phyloP scores from a whole-genome alignment of 2,888 invertebrate species.

The Criorhina ranunculi region DNA sequence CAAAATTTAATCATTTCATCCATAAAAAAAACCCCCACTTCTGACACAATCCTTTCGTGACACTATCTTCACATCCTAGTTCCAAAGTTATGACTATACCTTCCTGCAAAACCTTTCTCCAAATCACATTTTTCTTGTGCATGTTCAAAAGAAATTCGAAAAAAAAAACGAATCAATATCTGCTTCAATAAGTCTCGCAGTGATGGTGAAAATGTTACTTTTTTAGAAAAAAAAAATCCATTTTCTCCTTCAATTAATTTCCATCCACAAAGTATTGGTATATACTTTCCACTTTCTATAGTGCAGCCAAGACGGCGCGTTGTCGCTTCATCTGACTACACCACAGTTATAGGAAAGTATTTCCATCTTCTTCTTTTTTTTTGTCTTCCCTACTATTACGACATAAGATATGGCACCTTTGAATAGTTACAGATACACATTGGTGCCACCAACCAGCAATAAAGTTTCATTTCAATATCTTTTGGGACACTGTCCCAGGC shows the following conservation, averaged over 20 bases:
- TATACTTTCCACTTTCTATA: conserved; percentile 75
- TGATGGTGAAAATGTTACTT: conserved; percentile 57
- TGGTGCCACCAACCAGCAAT: conserved; percentile 11
- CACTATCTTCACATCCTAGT: no score
- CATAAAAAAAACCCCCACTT: no score
- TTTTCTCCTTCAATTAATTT: conserved; percentile 73
- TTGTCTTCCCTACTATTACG: conserved; percentile 42
- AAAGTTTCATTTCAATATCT: no score
- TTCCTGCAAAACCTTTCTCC: neutral
- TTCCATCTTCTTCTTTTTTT: conserved; percentile 27
- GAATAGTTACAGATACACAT: conserved; percentile 43
- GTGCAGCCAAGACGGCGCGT: conserved; percentile 17
- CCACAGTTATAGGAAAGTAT: conserved; percentile 54
- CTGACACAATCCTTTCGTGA: no score
- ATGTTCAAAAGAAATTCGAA: neutral
- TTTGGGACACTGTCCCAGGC: no score
- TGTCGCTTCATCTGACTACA: conserved; percentile 58
- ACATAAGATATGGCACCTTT: conserved; percentile 70
- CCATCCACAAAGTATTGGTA: conserved; percentile 52
- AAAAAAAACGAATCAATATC: conserved; percentile 27
- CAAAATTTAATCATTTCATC: no score
- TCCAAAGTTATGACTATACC: no score
- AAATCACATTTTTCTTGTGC: neutral
- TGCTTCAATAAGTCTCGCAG: conserved; percentile 11
- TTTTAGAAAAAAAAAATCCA: conserved; percentile 35